A percentile compares a stretch with the other conserved stretches of the same genome.
These are phyloP conservation scores for Plemyria rubiginata DNA, from an alignment of 2,888 invertebrate species.

Conservation along the genomic window DNA sequence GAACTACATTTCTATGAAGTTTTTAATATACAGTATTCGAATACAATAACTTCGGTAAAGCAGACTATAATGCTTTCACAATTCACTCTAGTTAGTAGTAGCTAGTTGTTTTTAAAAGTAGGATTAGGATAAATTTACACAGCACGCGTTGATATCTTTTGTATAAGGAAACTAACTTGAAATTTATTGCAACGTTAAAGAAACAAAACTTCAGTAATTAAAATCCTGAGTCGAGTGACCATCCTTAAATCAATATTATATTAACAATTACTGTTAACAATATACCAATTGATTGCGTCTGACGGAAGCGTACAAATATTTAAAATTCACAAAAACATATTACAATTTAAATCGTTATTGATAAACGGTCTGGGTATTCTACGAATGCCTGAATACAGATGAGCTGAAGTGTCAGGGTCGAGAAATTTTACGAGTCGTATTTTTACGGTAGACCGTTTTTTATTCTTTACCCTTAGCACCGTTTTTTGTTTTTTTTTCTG, in stretches of 20 bases:
- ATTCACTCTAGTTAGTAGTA: too few species aligned
- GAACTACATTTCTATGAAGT: too few species aligned
- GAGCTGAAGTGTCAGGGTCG: conserved; percentile 53
- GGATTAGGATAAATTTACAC: too few species aligned
- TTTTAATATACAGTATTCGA: too few species aligned
- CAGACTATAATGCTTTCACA: too few species aligned
- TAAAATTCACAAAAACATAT: conserved; percentile 55
- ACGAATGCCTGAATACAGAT: conserved; percentile 51
- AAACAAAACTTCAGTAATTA: not conserved
- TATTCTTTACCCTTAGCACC: conserved; percentile 23
- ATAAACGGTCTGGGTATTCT: conserved; percentile 52
- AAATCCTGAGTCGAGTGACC: not conserved
- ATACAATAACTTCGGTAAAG: too few species aligned
- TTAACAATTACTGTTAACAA: conserved; percentile 55
- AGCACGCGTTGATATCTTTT: conserved; percentile 19
- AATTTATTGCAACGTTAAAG: not conserved
- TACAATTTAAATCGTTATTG: conserved; percentile 62
- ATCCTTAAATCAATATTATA: conserved; percentile 30
- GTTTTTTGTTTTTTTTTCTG: too few species aligned
- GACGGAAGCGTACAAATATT: conserved; percentile 46
- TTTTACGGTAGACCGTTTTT: conserved; percentile 46
- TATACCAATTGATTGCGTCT: conserved; percentile 53
- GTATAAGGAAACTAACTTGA: not conserved
- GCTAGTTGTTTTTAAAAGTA: too few species aligned
- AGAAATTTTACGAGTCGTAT: conserved; percentile 50